These are phyloP conservation scores for Bombus fervidus DNA, from an alignment of 1,140 invertebrate species.

Conservation along the genomic window DNA sequence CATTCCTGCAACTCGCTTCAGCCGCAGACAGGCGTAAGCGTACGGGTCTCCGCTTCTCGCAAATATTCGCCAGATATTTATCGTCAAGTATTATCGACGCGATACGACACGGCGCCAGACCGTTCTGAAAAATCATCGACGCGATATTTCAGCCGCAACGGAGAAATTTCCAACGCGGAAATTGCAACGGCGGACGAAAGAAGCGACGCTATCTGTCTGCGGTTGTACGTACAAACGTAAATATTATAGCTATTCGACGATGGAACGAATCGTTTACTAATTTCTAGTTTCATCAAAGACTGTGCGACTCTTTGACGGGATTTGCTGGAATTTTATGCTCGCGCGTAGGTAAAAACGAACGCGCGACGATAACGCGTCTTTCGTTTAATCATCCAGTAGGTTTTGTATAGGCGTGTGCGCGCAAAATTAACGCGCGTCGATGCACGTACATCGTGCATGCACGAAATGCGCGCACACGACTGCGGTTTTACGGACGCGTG, in stretches of 20 bases:
- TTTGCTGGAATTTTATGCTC: no score
- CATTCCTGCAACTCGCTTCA: background rate
- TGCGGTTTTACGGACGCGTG: background rate
- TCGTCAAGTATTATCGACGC: background rate
- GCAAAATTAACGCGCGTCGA: background rate
- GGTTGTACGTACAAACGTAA: no score
- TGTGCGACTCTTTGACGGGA: background rate
- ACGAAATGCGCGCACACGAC: background rate
- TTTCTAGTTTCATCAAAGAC: background rate
- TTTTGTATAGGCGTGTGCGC: no score
- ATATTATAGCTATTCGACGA: background rate
- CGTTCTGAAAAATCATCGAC: conserved; percentile 55
- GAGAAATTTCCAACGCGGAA: background rate
- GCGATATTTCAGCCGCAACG: conserved; percentile 5
- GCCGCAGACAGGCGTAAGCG: background rate
- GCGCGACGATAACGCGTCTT: no score
- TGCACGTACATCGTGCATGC: background rate
- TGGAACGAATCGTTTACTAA: no score
- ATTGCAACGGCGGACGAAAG: background rate
- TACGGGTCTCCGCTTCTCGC: conserved; percentile 28
- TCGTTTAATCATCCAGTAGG: no score
- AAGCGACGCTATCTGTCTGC: no score
- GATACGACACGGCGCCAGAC: background rate
- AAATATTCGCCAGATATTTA: conserved; percentile 49
- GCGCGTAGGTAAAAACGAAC: no score